Evolutionary conservation across 23 tunicate genomes (phyloP).

Genomic region (Halocynthia aurantium): DNA sequence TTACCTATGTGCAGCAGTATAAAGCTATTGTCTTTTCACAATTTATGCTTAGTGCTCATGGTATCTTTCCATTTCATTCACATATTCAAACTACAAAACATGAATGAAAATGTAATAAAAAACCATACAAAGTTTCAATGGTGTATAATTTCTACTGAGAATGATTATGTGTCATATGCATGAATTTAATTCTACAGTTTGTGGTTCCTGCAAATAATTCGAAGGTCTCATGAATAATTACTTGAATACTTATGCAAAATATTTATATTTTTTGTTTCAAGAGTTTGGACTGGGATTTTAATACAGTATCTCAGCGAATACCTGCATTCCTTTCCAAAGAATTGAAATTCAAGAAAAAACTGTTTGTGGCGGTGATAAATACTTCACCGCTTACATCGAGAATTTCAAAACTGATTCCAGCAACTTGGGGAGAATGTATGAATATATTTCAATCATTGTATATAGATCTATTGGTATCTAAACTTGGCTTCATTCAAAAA

Average conservation of each 20-base stretch:
- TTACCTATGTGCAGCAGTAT: too few species aligned
- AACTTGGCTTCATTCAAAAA: background rate
- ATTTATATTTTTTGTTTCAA: constrained; percentile 8
- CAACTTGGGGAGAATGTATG: constrained; percentile 65
- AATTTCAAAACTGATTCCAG: constrained; percentile 24
- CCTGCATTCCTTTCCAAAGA: constrained; percentile 66
- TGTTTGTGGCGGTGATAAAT: constrained; percentile 66
- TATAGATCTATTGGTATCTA: background rate
- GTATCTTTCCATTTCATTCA: background rate
- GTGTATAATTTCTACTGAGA: background rate
- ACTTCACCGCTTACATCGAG: constrained; percentile 28
- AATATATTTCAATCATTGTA: too few species aligned
- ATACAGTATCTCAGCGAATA: constrained; percentile 60
- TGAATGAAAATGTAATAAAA: too few species aligned
- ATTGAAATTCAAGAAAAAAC: constrained; percentile 71
- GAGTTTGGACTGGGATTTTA: constrained; percentile 76
- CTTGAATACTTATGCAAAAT: background rate
- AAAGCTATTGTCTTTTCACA: background rate
- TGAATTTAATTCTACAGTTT: too few species aligned
- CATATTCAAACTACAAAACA: too few species aligned
- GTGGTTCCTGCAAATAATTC: too few species aligned
- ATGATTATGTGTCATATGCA: background rate
- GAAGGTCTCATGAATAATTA: too few species aligned
- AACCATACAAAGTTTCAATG: background rate
- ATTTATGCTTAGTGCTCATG: background rate